phyloP scores from a whole-genome alignment of 2,888 invertebrate genomes.

The Metopia argyrocephala region DNA sequence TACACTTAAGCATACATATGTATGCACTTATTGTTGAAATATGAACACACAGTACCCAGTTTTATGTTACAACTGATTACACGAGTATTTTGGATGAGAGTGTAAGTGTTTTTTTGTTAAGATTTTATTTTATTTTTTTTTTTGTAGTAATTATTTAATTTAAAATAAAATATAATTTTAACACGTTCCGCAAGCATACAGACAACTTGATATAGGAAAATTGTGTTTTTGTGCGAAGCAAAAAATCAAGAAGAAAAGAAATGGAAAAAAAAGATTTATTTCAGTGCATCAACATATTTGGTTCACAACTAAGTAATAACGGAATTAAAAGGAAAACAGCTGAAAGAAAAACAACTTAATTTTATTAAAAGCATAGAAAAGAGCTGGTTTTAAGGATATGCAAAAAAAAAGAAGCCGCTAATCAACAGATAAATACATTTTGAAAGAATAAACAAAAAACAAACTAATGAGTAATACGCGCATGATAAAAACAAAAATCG shows the following conservation, averaged over 20 bases:
- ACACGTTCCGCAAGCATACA: conserved; percentile 42
- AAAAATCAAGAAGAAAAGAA: no score
- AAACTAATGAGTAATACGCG: conserved; percentile 37
- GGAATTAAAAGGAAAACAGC: conserved; percentile 30
- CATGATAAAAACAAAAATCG: conserved; percentile 1
- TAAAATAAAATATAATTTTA: conserved; percentile 39
- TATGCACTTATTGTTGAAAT: no score
- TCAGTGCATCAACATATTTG: background rate
- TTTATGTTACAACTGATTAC: background rate
- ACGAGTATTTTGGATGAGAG: conserved; percentile 11
- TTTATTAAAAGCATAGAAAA: conserved; percentile 12
- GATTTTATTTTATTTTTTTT: background rate
- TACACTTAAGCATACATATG: background rate
- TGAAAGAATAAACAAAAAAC: conserved; percentile 28
- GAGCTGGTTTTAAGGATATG: background rate
- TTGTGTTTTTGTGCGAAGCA: no score
- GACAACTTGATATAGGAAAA: background rate
- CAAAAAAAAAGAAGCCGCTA: background rate
- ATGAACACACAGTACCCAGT: no score
- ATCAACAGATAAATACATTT: conserved; percentile 30
- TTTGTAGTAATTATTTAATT: conserved; percentile 31
- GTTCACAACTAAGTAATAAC: background rate
- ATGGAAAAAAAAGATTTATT: no score
- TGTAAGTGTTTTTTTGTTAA: conserved; percentile 15
- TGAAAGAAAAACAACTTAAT: conserved; percentile 41